Conservation (phyloP, 2,888 invertebrate species). For the Stenodema calcarata region DNA sequence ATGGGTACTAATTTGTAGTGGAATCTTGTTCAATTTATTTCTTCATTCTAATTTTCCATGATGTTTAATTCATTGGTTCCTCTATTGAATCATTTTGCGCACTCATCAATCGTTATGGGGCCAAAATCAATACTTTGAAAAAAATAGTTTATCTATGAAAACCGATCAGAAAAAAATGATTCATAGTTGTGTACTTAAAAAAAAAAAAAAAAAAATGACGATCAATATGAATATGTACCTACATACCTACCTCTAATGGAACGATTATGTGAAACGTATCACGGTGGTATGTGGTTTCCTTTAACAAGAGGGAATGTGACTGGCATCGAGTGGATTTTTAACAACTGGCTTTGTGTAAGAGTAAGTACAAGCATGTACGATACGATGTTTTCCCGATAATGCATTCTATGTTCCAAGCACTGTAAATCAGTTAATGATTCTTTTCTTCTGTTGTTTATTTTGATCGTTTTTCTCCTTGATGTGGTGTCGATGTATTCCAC, state of each 20-base stretch:
- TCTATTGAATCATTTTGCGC: too few relatives aligned
- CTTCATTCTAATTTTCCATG: too few relatives aligned
- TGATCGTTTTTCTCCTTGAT: background rate
- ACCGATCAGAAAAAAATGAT: too few relatives aligned
- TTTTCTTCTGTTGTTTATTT: background rate
- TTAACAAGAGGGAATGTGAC: background rate
- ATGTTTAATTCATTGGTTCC: too few relatives aligned
- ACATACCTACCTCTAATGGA: background rate
- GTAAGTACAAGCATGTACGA: conserved; percentile 22
- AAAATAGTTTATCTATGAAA: too few relatives aligned
- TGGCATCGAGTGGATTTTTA: conserved; percentile 14
- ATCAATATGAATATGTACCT: background rate
- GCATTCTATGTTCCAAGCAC: background rate
- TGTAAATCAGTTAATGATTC: background rate
- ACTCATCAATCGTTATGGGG: too few relatives aligned
- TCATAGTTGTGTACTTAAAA: too few relatives aligned
- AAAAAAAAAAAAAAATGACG: background rate
- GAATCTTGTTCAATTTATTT: too few relatives aligned
- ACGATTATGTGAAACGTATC: background rate
- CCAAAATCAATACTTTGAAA: too few relatives aligned
- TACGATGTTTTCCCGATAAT: background rate
- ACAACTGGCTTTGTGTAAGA: background rate
- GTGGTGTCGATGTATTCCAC: conserved; percentile 14
- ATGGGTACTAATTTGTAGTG: too few relatives aligned
- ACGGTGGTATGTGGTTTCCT: background rate